These are phyloP conservation scores for Capromys pilorides DNA, from an alignment of 2,797 vertebrate species.

Conservation along the genomic window DNA sequence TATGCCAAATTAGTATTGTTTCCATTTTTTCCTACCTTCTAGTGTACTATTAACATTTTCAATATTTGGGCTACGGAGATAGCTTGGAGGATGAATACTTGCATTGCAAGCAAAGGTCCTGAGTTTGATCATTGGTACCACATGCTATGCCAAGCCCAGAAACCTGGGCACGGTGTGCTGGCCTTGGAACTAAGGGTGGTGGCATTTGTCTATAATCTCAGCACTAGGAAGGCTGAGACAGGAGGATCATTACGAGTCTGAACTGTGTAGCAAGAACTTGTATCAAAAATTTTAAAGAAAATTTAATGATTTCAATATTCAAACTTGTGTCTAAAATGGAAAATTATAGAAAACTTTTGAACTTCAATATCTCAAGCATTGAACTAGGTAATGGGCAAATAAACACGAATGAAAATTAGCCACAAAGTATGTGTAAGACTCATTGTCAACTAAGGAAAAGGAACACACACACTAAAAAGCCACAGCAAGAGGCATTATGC, in stretches of 20 bases:
- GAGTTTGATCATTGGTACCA: too few relatives aligned
- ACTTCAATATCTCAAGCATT: background rate
- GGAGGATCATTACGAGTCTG: too few relatives aligned
- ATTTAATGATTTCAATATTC: background rate
- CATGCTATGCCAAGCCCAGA: too few relatives aligned
- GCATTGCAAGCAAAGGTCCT: too few relatives aligned
- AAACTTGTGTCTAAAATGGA: slow-evolving; percentile 19
- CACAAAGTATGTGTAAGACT: background rate
- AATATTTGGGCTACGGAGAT: background rate
- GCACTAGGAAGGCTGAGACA: too few relatives aligned
- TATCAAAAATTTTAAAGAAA: too few relatives aligned
- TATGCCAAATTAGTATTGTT: background rate
- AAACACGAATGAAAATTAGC: background rate
- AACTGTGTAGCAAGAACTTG: too few relatives aligned
- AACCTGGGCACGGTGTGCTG: too few relatives aligned
- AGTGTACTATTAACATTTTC: background rate
- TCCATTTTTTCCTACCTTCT: background rate
- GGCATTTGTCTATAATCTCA: too few relatives aligned
- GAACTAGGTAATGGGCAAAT: background rate
- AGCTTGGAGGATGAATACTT: too few relatives aligned
- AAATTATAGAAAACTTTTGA: slow-evolving; percentile 30
- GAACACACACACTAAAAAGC: background rate
- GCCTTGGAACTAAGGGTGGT: too few relatives aligned
- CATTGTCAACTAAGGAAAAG: background rate
- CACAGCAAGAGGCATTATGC: background rate